These are phyloP conservation scores for Drosophila willistoni DNA, from an alignment of 1,140 invertebrate species.

Conservation along the genomic window DNA sequence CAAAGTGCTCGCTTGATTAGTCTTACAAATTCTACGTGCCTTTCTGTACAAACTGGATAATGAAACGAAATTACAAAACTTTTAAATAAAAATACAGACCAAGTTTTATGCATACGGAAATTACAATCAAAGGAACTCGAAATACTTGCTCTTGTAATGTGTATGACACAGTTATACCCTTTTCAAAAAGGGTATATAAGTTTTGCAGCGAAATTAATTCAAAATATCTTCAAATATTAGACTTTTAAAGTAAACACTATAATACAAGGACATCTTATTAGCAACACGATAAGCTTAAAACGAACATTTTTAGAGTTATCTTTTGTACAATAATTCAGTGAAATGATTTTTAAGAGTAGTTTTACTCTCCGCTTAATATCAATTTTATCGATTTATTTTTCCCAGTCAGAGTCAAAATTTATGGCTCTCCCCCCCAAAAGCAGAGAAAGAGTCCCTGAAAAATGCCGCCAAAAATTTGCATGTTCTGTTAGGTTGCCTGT, in stretches of 20 bases:
- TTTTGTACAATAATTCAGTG: conserved; percentile 23
- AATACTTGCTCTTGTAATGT: conserved; percentile 33
- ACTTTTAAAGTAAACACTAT: too few species aligned
- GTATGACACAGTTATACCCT: not conserved
- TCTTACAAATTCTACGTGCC: not conserved
- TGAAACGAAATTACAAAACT: conserved; percentile 4
- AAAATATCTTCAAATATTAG: too few species aligned
- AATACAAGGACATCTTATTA: too few species aligned
- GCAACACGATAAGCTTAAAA: too few species aligned
- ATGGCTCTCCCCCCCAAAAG: conserved; percentile 49
- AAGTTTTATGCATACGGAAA: conserved; percentile 5
- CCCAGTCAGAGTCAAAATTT: conserved; percentile 48
- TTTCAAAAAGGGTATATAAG: not conserved
- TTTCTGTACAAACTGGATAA: not conserved
- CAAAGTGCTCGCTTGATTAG: conserved; percentile 11
- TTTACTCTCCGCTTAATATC: conserved; percentile 55
- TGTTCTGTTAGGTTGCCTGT: conserved; percentile 26
- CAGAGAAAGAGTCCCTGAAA: conserved; percentile 51
- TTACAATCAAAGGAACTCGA: conserved; percentile 17
- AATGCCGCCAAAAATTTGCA: conserved; percentile 74
- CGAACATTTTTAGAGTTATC: not conserved
- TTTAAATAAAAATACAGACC: not conserved
- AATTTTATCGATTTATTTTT: conserved; percentile 76
- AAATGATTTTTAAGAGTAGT: conserved; percentile 46
- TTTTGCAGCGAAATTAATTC: not conserved